A percentile compares a stretch with the other conserved stretches of the same genome.
Evolutionary conservation across 2,888 invertebrate species (phyloP).

Genomic region (Nesidiocoris tenuis): DNA sequence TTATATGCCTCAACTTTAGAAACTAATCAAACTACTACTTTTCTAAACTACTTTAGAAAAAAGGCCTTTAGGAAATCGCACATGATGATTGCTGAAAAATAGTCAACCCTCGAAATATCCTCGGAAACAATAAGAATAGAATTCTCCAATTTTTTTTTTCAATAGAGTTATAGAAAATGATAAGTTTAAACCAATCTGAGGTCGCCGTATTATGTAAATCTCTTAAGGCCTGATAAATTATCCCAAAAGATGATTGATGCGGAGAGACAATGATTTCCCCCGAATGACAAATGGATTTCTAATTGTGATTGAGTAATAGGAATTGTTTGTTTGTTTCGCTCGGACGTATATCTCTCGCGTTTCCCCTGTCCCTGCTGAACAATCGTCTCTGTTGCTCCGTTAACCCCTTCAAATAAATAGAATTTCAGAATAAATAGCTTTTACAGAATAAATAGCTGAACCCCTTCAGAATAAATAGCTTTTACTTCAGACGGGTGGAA

Average conservation of each 20-base stretch:
- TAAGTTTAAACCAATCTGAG: constrained; percentile 40
- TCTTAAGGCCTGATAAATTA: constrained; percentile 40
- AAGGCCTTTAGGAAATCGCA: no score
- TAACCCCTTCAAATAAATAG: no score
- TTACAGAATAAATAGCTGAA: no score
- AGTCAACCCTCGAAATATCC: no score
- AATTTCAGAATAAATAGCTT: no score
- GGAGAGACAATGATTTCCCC: constrained; percentile 40
- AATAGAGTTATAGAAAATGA: no score
- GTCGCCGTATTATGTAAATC: constrained; percentile 44
- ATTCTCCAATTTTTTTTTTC: no score
- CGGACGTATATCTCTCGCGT: neutral
- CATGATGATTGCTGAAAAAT: no score
- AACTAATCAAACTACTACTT: no score
- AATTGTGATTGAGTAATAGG: constrained; percentile 48
- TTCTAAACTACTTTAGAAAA: no score
- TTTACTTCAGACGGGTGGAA: constrained; percentile 18
- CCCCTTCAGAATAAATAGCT: constrained; percentile 31
- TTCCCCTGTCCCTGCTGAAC: neutral
- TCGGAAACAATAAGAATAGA: neutral
- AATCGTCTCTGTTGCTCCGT: no score
- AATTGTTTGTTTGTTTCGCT: constrained; percentile 45
- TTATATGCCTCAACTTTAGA: no score
- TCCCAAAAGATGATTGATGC: constrained; percentile 43
- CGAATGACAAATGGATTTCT: constrained; percentile 47